Evolutionary conservation across 1,140 invertebrate species (phyloP).

Genomic region (Drosophila repletoides): DNA sequence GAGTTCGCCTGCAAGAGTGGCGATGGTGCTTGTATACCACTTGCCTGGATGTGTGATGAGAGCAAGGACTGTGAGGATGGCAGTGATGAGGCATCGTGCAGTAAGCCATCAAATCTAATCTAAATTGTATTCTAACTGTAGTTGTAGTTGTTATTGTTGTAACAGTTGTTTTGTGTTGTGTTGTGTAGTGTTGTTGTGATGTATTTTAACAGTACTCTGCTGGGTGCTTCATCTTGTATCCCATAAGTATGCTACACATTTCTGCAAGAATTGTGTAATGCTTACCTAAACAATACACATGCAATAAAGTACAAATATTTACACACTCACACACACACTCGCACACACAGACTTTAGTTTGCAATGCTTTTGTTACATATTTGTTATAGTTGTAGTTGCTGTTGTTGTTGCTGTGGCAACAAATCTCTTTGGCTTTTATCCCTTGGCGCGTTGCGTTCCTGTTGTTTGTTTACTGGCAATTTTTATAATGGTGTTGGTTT

Average conservation of each 20-base stretch:
- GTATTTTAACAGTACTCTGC: not conserved
- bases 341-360: conserved; percentile 43
- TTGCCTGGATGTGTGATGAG: conserved; percentile 96
- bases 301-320: conserved; percentile 69
- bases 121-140: conserved; percentile 8
- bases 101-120: conserved; percentile 85
- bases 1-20: conserved; percentile 92
- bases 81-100: conserved; percentile 94
- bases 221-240: conserved; percentile 16
- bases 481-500: conserved; percentile 70
- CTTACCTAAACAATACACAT: conserved; percentile 43
- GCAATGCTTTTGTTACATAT: conserved; percentile 36
- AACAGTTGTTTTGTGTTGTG: conserved; percentile 8
- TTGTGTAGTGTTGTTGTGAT: conserved; percentile 28
- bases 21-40: conserved; percentile 92
- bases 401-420: conserved; percentile 24
- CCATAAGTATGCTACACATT: conserved; percentile 46
- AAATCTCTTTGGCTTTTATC: conserved; percentile 31
- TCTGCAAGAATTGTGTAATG: conserved; percentile 42
- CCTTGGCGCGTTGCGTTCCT: conserved; percentile 9
- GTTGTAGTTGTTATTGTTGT: conserved; percentile 5
- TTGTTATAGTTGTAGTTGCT: conserved; percentile 26
- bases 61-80: conserved; percentile 93
- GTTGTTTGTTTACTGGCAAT: conserved; percentile 41
- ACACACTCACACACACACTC: conserved; percentile 9